These are phyloP conservation scores for Amazona vittata DNA, from an alignment of 2,113 vertebrate species.

Conservation along the genomic window DNA sequence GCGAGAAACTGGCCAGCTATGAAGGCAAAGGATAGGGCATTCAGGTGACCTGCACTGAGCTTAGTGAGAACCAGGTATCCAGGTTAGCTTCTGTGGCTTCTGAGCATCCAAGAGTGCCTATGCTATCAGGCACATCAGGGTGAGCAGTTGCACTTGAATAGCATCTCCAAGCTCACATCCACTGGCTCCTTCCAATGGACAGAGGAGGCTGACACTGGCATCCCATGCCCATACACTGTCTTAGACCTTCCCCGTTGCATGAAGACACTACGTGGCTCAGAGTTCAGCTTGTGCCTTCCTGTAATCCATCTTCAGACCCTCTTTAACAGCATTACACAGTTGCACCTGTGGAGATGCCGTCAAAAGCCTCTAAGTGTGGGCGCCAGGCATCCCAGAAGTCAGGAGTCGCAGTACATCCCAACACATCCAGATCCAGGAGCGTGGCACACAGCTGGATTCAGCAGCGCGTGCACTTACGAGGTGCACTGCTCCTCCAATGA, in stretches of 20 bases:
- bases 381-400: rapidly evolving
- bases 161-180: background rate
- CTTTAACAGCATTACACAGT: background rate
- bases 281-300: background rate
- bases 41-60: rapidly evolving
- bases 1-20: background rate
- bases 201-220: background rate
- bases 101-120: background rate
- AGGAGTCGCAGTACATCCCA: background rate
- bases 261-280: rapidly evolving
- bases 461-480: rapidly evolving
- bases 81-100: background rate
- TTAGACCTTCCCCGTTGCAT: rapidly evolving
- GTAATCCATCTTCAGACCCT: background rate
- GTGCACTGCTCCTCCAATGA: background rate
- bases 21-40: background rate
- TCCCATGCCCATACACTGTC: rapidly evolving
- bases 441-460: background rate
- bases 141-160: background rate
- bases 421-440: rapidly evolving
- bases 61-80: rapidly evolving
- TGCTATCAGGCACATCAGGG: rapidly evolving
- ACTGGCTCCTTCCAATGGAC: background rate
- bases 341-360: background rate
- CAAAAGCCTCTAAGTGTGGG: background rate